These are phyloP conservation scores for Catalaphyllia jardinei DNA, from an alignment of 64 coral and sea anemone genomes.

Conservation along the genomic window DNA sequence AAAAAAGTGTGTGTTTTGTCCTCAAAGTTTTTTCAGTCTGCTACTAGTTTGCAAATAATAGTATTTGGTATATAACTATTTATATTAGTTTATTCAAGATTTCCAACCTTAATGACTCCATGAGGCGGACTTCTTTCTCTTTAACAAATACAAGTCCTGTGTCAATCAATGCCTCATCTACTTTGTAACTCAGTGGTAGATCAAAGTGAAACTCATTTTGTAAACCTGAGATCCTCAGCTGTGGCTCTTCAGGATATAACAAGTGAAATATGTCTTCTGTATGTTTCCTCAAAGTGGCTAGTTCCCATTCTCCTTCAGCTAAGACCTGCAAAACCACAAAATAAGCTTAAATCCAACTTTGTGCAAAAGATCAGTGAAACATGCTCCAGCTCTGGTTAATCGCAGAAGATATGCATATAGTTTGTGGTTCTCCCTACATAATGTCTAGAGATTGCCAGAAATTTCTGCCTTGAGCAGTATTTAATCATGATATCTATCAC, in stretches of 20 bases:
- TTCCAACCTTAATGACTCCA: background rate
- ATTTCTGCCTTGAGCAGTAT: too few relatives aligned
- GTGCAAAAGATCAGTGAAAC: too few relatives aligned
- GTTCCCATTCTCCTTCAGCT: constrained; percentile 68
- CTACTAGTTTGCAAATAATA: too few relatives aligned
- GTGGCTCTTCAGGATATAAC: constrained; percentile 64
- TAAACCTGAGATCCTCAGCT: constrained; percentile 49
- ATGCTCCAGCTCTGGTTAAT: too few relatives aligned
- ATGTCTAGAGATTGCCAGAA: too few relatives aligned
- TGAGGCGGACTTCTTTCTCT: constrained; percentile 45
- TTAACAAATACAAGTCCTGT: constrained; percentile 72
- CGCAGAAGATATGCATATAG: too few relatives aligned
- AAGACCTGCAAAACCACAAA: constrained; percentile 56
- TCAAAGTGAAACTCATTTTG: constrained; percentile 99
- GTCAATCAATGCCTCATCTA: constrained; percentile 67
- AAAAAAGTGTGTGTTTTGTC: too few relatives aligned
- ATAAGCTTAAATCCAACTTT: background rate
- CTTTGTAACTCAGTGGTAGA: constrained; percentile 74
- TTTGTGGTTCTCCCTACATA: too few relatives aligned
- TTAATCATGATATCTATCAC: too few relatives aligned
- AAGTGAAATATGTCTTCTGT: constrained; percentile 73
- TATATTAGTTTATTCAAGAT: background rate
- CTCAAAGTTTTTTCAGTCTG: too few relatives aligned
- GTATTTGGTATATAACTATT: too few relatives aligned
- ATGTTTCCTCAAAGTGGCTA: constrained; percentile 48